Percentiles rank a stretch among this genome's conserved stretches.
phyloP scores from a whole-genome alignment of 2,113 vertebrate species.

The Dascyllus trimaculatus region DNA sequence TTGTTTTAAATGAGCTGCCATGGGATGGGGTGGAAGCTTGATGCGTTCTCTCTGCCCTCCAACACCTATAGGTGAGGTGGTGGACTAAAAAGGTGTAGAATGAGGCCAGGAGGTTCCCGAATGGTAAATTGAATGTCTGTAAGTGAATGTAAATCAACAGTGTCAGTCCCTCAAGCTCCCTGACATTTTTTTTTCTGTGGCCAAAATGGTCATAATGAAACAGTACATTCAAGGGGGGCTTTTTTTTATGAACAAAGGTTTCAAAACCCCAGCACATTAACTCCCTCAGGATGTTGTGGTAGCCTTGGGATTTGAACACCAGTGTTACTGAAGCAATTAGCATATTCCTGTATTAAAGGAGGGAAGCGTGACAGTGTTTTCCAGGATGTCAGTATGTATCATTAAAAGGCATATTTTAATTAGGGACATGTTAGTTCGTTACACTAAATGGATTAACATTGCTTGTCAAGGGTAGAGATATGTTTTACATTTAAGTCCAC shows the following conservation, averaged over 20 bases:
- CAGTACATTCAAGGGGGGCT: conserved; percentile 19
- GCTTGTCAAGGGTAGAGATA: conserved; percentile 85
- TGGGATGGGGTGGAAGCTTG: conserved; percentile 90
- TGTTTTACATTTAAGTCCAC: conserved; percentile 84
- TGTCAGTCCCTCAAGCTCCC: conserved; percentile 29
- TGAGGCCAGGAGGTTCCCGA: conserved; percentile 22
- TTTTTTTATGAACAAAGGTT: conserved; percentile 47
- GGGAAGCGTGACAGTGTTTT: conserved; percentile 85
- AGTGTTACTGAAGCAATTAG: conserved; percentile 90
- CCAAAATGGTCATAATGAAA: conserved; percentile 50
- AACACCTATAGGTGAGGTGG: conserved; percentile 72
- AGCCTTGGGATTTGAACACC: conserved; percentile 82
- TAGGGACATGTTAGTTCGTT: conserved; percentile 87
- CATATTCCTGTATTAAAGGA: conserved; percentile 85
- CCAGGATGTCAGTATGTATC: conserved; percentile 86
- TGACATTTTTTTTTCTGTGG: conserved; percentile 25
- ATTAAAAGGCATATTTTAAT: conserved; percentile 89
- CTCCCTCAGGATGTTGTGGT: conserved; percentile 75
- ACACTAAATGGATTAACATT: conserved; percentile 88
- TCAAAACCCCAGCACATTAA: conserved; percentile 50
- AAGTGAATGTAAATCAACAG: conserved; percentile 70
- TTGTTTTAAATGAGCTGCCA: conserved; percentile 99
- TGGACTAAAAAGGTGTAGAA: conserved; percentile 69
- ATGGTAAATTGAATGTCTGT: conserved; percentile 55
- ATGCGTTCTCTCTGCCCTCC: conserved; percentile 90